These are phyloP conservation scores for Drosophila albomicans DNA, from an alignment of 1,140 invertebrate species.

Conservation along the genomic window DNA sequence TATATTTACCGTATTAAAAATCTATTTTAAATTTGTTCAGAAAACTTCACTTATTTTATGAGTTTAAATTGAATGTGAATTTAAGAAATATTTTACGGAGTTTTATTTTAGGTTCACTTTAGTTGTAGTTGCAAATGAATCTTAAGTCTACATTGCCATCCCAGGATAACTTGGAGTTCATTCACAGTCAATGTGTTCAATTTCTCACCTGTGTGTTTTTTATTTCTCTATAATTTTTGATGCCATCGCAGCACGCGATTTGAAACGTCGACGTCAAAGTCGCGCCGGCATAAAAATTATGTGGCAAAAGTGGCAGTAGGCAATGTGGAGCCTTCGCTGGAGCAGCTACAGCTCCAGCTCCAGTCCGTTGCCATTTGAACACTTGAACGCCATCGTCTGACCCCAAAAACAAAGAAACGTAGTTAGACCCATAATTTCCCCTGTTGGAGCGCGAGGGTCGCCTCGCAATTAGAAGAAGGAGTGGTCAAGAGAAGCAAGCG, in stretches of 20 bases:
- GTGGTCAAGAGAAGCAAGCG: background rate
- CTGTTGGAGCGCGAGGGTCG: background rate
- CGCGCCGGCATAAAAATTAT: constrained; percentile 73
- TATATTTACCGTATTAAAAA: no score
- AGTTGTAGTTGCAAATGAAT: background rate
- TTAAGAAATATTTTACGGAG: no score
- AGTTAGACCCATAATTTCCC: constrained; percentile 59
- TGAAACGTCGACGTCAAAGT: constrained; percentile 53
- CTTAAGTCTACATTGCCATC: background rate
- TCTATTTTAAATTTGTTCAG: no score
- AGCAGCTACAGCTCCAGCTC: constrained; percentile 29
- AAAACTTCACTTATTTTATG: no score
- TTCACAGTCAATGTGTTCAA: background rate
- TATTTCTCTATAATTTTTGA: constrained; percentile 69
- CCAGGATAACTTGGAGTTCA: constrained; percentile 28
- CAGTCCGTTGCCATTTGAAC: constrained; percentile 27
- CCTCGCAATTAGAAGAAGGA: background rate
- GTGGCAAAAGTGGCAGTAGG: constrained; percentile 77
- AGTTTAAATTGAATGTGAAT: no score
- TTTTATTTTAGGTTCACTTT: no score
- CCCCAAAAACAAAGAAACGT: constrained; percentile 62
- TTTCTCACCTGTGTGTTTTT: constrained; percentile 27
- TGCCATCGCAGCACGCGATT: constrained; percentile 77
- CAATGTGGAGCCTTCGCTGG: constrained; percentile 66
- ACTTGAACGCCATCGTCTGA: constrained; percentile 57